Evolutionary conservation across 2,797 vertebrate genomes (phyloP).

Genomic region (Meda fulgida): DNA sequence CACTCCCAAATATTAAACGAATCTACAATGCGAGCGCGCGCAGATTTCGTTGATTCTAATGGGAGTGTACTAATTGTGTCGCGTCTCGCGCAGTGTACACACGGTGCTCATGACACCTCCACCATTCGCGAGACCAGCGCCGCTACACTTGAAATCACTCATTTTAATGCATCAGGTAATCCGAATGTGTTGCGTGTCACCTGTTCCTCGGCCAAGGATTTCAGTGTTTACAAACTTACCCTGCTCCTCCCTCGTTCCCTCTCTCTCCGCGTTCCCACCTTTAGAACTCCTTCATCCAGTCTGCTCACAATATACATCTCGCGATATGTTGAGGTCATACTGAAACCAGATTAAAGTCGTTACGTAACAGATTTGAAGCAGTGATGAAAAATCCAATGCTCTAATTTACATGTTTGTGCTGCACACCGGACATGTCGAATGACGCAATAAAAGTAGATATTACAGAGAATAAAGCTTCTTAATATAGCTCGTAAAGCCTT

Average conservation of each 20-base stretch:
- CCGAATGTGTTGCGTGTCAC: neutral
- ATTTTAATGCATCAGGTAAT: conserved; percentile 14
- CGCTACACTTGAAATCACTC: neutral
- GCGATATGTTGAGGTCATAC: conserved; percentile 69
- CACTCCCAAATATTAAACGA: neutral
- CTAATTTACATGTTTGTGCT: neutral
- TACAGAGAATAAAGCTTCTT: neutral
- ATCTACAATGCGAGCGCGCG: neutral
- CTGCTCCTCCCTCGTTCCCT: conserved; percentile 68
- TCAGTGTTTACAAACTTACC: conserved; percentile 70
- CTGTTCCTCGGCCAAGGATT: conserved; percentile 21
- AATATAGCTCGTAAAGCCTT: neutral
- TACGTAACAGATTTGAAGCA: conserved; percentile 65
- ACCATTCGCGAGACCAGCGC: neutral
- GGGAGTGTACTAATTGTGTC: conserved; percentile 24
- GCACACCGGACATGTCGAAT: conserved; percentile 13
- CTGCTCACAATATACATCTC: conserved; percentile 58
- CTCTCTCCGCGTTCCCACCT: conserved; percentile 49
- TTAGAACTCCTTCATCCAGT: conserved; percentile 44
- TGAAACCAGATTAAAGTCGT: conserved; percentile 27
- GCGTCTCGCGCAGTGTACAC: neutral
- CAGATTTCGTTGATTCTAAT: neutral
- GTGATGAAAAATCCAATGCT: neutral
- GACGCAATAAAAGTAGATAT: neutral
- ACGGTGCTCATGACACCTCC: conserved; percentile 19